Evolutionary conservation across 2,888 invertebrate species (phyloP), one percentile per base, ranked within the genome.

Genomic region (Patella caerulea): DNA sequence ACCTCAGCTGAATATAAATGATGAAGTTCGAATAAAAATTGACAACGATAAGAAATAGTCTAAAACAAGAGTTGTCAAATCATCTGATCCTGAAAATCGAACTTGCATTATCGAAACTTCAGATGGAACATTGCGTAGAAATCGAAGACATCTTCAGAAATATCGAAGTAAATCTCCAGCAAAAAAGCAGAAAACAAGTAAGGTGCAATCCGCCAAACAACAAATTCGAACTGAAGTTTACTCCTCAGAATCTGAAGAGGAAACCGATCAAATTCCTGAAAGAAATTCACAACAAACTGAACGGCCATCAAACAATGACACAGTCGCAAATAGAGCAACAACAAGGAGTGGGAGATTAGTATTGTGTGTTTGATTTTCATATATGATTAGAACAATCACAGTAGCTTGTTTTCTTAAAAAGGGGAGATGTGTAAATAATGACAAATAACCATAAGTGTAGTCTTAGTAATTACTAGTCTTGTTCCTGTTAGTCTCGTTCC

Each of bases 41-140:
- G 73, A 76, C 29, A 65, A 19, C 17, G 76, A 76, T n/a, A 76
- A 76, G 17, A 45, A 19, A 24, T 76, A 55, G 76, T 17, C n/a
- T 15, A 55, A 53, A 24, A 54, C 71, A 76, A 52, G 76, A 45
- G 59, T 59, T n/a, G 19, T 11, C 17, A 56, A 14, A 2, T 55
- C 56, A 55, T 55, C 56, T 34, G 15, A 17, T 29, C 17, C 45
- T 9, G 65, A 19, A n/a, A 56, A 59, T 17, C n/a, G 75, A 24
- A 65, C 75, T 45, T 75, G 70, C 54, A 53, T 55, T 1, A 69
- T 75, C 53, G 19, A 70, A 70, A 70, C 70, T 11, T 45, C 15
- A 45, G n/a, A 69, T 55, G 75, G 75, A n/a, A 14, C 29, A 52
- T 65, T 65, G 3, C 65, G 70, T 24, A 45, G 75, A 24, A 75